Evolutionary conservation across 2,113 vertebrate species (phyloP), one percentile per base, ranked within the genome.

Genomic region (Datnioides undecimradiatus): DNA sequence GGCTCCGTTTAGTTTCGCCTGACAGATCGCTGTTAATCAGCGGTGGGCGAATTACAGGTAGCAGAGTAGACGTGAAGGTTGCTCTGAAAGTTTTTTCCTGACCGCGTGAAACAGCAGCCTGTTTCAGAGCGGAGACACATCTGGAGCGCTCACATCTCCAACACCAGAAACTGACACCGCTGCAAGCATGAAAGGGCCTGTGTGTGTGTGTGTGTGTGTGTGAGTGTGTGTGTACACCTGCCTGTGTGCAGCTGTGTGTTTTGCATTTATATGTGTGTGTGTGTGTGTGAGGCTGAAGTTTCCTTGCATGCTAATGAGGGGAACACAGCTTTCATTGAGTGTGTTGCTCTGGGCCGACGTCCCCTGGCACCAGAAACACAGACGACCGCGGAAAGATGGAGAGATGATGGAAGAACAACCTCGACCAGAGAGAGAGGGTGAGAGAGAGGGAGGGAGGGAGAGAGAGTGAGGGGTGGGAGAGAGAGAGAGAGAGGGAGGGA

Each of bases 311-410:
- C 75, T 92, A 88, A 90, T 76, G 89, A 90, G 84, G 83, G 49
- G 84, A 91, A 91, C 91, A 91, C 86, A 91, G 91, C 65, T 63
- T 54, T 78, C 81, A 79, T 86, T 88, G 71, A 88, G 77, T 67
- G 77, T 76, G 82, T 79, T 82, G 33, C 82, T 80, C 31, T 67
- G 81, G 72, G 70, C 75, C 34, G 51, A 69, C 57, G 6, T 82
- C 76, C 33, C 12, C 54, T 88, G 87, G 88, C 79, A 82, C 54
- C 38, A 14, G 65, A 66, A 91, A 83, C 73, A 82, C 83, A 85
- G 85, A 91, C 89, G 64, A 84, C 83, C 70, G 48, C 60, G 78
- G 91, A 91, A 88, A 86, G 79, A 89, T 29, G 79, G 82, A 71
- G 12, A 76, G 67, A 82, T 14, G 82, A 76, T 77, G 84, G 86